Evolutionary conservation across 2,113 vertebrate species (phyloP), one percentile per base, ranked within the genome.

Genomic region (Oceanodroma tethys): DNA sequence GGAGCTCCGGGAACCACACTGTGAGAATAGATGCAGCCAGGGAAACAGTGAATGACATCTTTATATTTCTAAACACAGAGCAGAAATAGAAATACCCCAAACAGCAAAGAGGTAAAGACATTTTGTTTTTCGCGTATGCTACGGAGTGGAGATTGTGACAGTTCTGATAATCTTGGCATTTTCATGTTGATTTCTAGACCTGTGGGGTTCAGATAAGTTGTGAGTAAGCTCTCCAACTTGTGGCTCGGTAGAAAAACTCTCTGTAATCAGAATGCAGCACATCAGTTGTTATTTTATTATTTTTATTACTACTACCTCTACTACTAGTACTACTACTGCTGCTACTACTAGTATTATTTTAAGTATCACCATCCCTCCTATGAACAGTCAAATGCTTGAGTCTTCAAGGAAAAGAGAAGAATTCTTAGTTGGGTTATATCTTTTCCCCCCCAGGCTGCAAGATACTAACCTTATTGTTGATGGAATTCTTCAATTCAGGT

Each of bases 81-180:
- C 55, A 60, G 43, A 91, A 87, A 40, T 13, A 79, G 47, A 79
- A 89, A 87, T 59, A 63, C 6, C 8, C 4, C 25, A 38, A 53
- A 53, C 5, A 63, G 32, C 17, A 76, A 52, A 67, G 29, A 85
- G 22, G 23, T 81, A 29, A 38, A 84, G 18, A 32, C 19, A 47
- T 55, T 66, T 36, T 42, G 32, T 0, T 16, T 58, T 84, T 79
- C 1, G 3, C 3, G 0, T 43, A 10, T 71, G 15, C 13, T 63
- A 13, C 29, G 27, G 32, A 42, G 16, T 38, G 45, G 19, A 88
- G 50, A 34, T 32, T 45, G 55, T 76, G 90, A 40, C 30, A 48
- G 40, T 86, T 86, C 34, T 62, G 66, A 73, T 63, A 72, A 11
- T 48, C 55, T 67, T 59, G 43, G 13, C 30, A 36, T 88, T 83